Conservation (phyloP, 2,797 vertebrate species). For the Sebastes taczanowskii region DNA sequence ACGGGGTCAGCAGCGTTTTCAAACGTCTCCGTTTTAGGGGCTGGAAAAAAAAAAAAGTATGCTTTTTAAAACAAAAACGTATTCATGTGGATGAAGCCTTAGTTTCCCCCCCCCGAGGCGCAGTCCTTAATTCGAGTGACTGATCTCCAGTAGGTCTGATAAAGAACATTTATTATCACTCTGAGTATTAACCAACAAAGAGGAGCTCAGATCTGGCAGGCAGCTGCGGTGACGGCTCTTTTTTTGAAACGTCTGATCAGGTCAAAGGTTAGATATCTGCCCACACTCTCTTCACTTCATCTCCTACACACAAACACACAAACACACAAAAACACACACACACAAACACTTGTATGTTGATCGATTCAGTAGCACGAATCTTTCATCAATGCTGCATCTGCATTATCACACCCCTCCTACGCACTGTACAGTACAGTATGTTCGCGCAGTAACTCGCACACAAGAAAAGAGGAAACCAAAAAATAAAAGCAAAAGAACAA, state of each 20-base stretch:
- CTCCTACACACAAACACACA: constrained; percentile 34
- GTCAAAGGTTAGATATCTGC: constrained; percentile 66
- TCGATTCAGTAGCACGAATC: constrained; percentile 28
- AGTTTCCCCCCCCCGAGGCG: background rate
- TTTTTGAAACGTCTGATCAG: constrained; percentile 56
- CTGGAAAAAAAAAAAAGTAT: no score
- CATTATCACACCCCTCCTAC: constrained; percentile 48
- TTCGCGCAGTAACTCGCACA: background rate
- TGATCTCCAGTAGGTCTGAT: background rate
- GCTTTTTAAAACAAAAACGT: no score
- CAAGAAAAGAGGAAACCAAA: constrained; percentile 13
- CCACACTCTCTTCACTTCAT: constrained; percentile 43
- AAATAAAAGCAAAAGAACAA: constrained; percentile 11
- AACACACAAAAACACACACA: background rate
- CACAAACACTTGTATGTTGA: constrained; percentile 1
- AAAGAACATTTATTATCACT: background rate
- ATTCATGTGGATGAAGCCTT: background rate
- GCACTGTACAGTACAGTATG: constrained; percentile 29
- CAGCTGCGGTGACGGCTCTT: background rate
- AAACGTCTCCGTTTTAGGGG: no score
- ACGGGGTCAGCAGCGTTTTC: no score
- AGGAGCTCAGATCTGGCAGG: constrained; percentile 17
- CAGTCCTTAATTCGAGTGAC: background rate
- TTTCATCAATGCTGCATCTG: constrained; percentile 36
- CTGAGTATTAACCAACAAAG: background rate